phyloP scores from a whole-genome alignment of 2,888 invertebrate species.

The Cerceris rybyensis region DNA sequence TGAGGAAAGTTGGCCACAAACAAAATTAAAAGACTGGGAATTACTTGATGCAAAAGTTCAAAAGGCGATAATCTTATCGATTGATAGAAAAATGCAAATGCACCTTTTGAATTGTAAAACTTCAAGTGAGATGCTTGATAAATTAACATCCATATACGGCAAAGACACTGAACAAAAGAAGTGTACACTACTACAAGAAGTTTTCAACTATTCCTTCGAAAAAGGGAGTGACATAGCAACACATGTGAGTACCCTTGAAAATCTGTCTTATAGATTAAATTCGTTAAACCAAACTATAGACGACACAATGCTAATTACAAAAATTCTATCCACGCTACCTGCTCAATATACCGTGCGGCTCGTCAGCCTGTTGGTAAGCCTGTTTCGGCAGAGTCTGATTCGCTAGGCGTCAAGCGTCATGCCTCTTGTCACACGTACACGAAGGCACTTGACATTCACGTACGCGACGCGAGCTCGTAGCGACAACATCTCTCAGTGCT shows the following conservation, averaged over 20 bases:
- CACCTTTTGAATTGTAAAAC: conserved; percentile 42
- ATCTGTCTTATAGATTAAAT: conserved; percentile 41
- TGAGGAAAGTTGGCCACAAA: not conserved
- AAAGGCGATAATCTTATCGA: conserved; percentile 20
- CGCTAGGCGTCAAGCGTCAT: no score
- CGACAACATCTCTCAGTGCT: no score
- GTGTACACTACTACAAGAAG: conserved; percentile 43
- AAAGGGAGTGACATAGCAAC: conserved; percentile 23
- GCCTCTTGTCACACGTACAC: no score
- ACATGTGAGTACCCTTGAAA: conserved; percentile 32
- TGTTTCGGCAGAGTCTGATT: no score
- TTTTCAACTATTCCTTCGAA: conserved; percentile 39
- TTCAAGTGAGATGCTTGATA: conserved; percentile 7
- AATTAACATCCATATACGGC: conserved; percentile 26
- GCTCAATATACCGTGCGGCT: no score
- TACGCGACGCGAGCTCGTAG: no score
- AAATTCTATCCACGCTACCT: conserved; percentile 26
- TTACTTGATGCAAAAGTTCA: conserved; percentile 28
- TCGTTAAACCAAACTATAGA: conserved; percentile 32
- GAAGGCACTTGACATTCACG: no score
- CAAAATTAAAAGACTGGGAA: conserved; percentile 14
- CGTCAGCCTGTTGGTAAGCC: no score
- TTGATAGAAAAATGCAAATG: conserved; percentile 21
- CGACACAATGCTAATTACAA: conserved; percentile 46
- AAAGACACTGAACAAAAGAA: conserved; percentile 45